Percentiles rank a stretch among this genome's conserved stretches.
Evolutionary conservation across 2,797 vertebrate species (phyloP).

Genomic region (Babyrousa celebensis): DNA sequence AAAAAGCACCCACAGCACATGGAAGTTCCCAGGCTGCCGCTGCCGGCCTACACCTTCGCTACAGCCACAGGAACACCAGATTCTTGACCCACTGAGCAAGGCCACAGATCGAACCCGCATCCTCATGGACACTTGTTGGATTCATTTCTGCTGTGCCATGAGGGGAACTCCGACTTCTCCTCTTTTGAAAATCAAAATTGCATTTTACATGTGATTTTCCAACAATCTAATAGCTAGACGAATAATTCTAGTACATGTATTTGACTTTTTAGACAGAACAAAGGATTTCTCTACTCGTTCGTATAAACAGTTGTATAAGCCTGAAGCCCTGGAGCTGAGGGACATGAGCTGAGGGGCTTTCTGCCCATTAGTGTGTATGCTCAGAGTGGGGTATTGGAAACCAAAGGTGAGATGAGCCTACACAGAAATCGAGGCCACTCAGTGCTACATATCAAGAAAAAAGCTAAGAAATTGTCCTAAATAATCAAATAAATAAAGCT

Average conservation of each 20-base stretch:
- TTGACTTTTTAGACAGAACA: conserved; percentile 93
- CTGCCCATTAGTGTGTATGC: conserved; percentile 86
- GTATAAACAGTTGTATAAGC: conserved; percentile 93
- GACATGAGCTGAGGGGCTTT: neutral
- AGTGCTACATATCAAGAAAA: conserved; percentile 74
- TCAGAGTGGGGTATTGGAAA: conserved; percentile 86
- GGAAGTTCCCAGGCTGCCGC: no score
- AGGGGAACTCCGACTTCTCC: no score
- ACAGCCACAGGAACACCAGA: no score
- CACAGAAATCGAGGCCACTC: conserved; percentile 79
- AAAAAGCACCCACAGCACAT: no score
- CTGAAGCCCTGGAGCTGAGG: conserved; percentile 74
- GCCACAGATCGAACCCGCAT: no score
- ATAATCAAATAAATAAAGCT: conserved; percentile 87
- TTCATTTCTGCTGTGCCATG: no score
- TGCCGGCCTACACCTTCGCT: no score
- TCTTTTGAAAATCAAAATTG: conserved; percentile 76
- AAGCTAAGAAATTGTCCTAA: conserved; percentile 80
- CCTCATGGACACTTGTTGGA: no score
- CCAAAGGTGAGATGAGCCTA: conserved; percentile 80
- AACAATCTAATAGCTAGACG: conserved; percentile 88
- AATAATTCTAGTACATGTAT: conserved; percentile 91
- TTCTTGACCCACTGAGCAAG: no score
- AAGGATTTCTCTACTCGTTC: conserved; percentile 94
- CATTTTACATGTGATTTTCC: conserved; percentile 91